Evolutionary conservation across 1,140 invertebrate genomes (phyloP), one percentile per base, ranked within the genome.

Genomic region (Hyphantria cunea): DNA sequence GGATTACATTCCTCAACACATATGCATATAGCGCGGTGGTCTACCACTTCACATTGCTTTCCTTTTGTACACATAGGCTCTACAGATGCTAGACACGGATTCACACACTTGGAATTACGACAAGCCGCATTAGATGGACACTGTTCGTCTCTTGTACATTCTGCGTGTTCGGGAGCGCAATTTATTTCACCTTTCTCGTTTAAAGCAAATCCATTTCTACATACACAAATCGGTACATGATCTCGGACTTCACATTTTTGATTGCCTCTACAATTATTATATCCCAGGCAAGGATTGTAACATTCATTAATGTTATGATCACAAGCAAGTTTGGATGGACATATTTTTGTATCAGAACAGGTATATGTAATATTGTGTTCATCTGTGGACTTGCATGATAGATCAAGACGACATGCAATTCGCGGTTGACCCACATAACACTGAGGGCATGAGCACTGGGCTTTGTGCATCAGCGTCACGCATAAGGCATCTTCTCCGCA

Each of bases 401-500:
- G 93, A 84, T 97, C 96, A 41, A 94, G 94, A 48, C 92, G 92
- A 82, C 97, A 98, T 45, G 93, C 93, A 8, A 94, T 92, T 42
- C 94, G 93, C 6, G 97, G 96, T 78, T 95, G 93, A 32, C 97
- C 97, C 54, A 95, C 92, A 88, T 97, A 95, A 86, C 97, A 98
- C 78, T 96, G 95, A 37, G 96, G 95, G 82, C 97, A 98, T 32
- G 95, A 95, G 84, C 97, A 98, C 62, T 95, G 93, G 8, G 96
- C 94, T 78, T 94, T 94, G 89, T 98, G 97, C 75, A 95, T 90
- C 50, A 97, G 93, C 42, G 96, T 95, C 71, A 94, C 93, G 86
- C 97, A 98, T 34, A 97, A 92, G 44, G 97, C 97, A 90, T 98
- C 97, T 69, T 95, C 93, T 64, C 97, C 97, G 89, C 97, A 98